Evolutionary conservation across 2,113 vertebrate genomes (phyloP), one percentile per base, ranked within the genome.

Genomic region (Hippocampus barbouri): DNA sequence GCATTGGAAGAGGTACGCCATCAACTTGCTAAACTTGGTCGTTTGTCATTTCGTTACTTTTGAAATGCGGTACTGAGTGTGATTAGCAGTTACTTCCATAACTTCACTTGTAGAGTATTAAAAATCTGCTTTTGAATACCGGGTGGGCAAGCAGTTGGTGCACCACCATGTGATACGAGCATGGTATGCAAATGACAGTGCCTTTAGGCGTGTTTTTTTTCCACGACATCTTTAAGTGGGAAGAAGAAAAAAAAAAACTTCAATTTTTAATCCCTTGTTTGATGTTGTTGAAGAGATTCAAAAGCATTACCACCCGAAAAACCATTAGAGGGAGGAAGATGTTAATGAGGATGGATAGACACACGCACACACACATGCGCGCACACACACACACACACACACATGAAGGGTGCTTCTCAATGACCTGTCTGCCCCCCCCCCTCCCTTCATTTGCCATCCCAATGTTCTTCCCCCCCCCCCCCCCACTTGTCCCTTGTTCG

Each of bases 221-320:
- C 27, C 53, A 54, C 18, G n/a, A 54, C 53, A 54, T 54, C 53
- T 54, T 21, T 54, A n/a, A 2, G 53, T 56, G 53, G 53, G 15
- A 56, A 21, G 7, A 2, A 53, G 23, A 3, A 23, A 23, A n/a
- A 54, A 8, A 54, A 56, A 8, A 23, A 56, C 53, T 56, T n/a
- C 21, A 2, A n/a, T 56, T 56, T 56, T 11, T 56, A 56, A 56
- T 88, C 78, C 34, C 2, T 63, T 80, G 83, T 89, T 88, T 88
- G 87, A 91, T 87, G 85, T 87, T 82, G 61, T 68, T 72, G 73
- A 85, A 83, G 87, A 88, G 76, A 86, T 87, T 51, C 85, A 78
- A 84, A 79, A 77, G 79, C 72, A 72, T 54, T 49, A 73, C 70
- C 68, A 57, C 74, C 77, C 81, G 0, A 69, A 85, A 85, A 78